These are phyloP conservation scores for Tenrec ecaudatus DNA, from an alignment of 2,113 vertebrate species.

Conservation along the genomic window DNA sequence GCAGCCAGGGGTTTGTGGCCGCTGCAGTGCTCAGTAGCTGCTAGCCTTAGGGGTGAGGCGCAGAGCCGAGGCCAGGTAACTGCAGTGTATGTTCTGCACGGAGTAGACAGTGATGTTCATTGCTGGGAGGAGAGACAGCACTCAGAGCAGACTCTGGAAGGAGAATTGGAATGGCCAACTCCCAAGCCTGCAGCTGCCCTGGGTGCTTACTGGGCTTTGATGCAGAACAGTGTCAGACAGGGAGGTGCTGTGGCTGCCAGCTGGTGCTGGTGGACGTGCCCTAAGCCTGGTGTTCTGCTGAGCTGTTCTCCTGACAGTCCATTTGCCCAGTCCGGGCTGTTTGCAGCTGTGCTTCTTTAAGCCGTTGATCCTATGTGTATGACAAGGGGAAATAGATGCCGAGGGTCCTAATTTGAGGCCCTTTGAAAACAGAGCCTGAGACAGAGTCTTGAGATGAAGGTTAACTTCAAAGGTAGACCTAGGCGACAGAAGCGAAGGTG, in stretches of 20 bases:
- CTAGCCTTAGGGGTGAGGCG: not conserved
- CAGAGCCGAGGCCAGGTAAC: too few species aligned
- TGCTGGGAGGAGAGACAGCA: not conserved
- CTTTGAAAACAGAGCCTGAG: not conserved
- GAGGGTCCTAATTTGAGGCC: not conserved
- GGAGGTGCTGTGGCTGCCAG: not conserved
- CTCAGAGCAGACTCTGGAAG: not conserved
- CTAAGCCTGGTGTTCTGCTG: too few species aligned
- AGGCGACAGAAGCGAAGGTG: too few species aligned
- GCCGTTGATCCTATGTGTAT: not conserved
- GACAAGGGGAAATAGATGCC: too few species aligned
- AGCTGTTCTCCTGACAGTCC: not conserved
- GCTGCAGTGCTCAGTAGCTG: not conserved
- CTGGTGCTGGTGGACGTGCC: too few species aligned
- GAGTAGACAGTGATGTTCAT: accelerated
- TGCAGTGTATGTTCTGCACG: not conserved
- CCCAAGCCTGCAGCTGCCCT: not conserved
- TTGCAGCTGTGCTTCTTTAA: not conserved
- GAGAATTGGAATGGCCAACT: too few species aligned
- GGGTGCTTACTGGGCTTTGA: not conserved
- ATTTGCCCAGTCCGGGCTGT: accelerated
- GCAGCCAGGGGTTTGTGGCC: not conserved
- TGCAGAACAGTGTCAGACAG: not conserved
- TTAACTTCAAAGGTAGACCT: too few species aligned
- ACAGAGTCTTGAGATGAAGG: not conserved